Evolutionary conservation across 2,888 invertebrate genomes (phyloP).

Genomic region (Nasonia oneida): DNA sequence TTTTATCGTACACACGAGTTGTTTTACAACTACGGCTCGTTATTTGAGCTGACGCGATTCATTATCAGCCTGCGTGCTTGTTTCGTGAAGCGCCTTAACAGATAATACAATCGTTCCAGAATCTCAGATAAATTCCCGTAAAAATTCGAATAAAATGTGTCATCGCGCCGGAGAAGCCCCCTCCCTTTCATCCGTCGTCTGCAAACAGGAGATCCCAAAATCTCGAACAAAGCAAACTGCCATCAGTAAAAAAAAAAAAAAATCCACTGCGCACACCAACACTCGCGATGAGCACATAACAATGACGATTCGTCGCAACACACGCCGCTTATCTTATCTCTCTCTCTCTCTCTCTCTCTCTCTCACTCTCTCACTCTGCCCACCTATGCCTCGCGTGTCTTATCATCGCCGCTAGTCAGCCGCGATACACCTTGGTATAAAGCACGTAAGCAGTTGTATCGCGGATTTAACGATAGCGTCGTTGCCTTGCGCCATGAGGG

Average conservation of each 20-base stretch:
- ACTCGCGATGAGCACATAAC: not conserved
- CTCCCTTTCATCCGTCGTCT: not conserved
- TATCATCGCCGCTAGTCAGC: not conserved
- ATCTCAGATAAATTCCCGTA: not conserved
- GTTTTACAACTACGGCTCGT: not conserved
- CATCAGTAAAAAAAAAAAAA: not conserved
- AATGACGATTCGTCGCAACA: not conserved
- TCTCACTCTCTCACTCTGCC: not conserved
- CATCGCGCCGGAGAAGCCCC: not conserved
- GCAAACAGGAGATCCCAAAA: not conserved
- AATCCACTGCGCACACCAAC: not conserved
- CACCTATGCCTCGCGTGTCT: not conserved
- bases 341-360: not conserved
- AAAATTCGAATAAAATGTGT: not conserved
- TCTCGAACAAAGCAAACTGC: not conserved
- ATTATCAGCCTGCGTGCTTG: not conserved
- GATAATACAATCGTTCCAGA: not conserved
- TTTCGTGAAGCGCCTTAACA: not conserved
- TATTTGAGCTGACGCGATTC: not conserved
- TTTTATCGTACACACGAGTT: too few species aligned
- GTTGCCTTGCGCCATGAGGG: not conserved
- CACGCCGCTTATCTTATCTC: conserved; percentile 1
- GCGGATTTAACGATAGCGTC: not conserved
- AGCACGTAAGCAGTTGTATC: not conserved
- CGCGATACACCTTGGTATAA: not conserved